Base-by-base conservation (phyloP, 1,140 invertebrate genomes). In the Dreissena rostriformis region DNA sequence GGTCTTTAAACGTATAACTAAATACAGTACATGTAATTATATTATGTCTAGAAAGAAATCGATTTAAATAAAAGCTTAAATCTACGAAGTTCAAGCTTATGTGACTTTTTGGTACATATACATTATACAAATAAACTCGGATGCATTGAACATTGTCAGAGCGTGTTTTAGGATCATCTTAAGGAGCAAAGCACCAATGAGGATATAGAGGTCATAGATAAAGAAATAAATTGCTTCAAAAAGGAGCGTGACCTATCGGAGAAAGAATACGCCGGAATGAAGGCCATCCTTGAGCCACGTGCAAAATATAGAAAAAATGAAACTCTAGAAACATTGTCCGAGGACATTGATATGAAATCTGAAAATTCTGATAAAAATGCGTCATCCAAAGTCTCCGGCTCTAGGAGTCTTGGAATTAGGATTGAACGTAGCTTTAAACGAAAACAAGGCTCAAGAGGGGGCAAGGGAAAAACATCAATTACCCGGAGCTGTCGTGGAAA, bases 131-230 rank as follows among this genome's bases (percentile, higher is more conserved):
- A 57, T 57, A 14, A 14, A 12, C 12, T 57, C 53, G 19, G 19
- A 57, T 57, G 19, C 19, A 14, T 57, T 19, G 19, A 57, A 57
- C 19, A 57, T 14, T 19, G 12, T 14, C 19, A 14, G 12, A 57
- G 19, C 53, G 19, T 57, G 15, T 85, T 71, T 28, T 91, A 90
- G 89, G 91, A 89, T 75, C 94, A 88, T 82, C 88, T 92, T 73
- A 91, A 86, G 78, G 85, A 87, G n/a, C 92, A 88, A 79, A 91
- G 88, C 77, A 88, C 85, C 81, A 91, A 85, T n/a, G 92, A 86
- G 86, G 94, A 90, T 78, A n/a, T n/a, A n/a, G n/a, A n/a, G n/a
- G 86, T 63, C 39, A 93, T 95, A 61, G 90, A 91, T 73, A 86
- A 85, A 10, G 92, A 93, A 86, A 86, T 93, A 2, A 63, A 72